Base-by-base conservation (phyloP, 2,888 invertebrate species). In the Ceramica pisi region DNA sequence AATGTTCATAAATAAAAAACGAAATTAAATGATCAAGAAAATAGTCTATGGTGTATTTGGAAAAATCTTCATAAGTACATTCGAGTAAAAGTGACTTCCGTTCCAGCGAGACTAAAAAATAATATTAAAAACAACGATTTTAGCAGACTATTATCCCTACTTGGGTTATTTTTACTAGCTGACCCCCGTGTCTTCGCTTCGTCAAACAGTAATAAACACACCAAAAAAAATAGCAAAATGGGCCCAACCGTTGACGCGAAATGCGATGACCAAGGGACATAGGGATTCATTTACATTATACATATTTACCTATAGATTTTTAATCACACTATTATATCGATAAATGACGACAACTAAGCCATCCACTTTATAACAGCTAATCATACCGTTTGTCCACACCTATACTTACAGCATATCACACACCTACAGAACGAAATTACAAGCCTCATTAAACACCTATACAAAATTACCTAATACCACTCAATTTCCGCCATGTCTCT, bases 391-490 rank as follows among this genome's bases (percentile, higher is more conserved):
- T 51, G 8, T 51, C 31, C 23, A 23, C 21, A n/a, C 19, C 10
- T 35, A n/a, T 2, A 14, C n/a, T n/a, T 41, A 35, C 1, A 26
- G 6, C 48, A n/a, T 48, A 19, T 19, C 31, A 53, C n/a, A 38
- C n/a, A 66, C 10, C 19, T 26, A 26, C 9, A 10, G 19, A 23
- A 60, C 48, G n/a, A 48, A 59, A 55, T 67, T 48, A 19, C 21
- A 44, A 8, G 21, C 51, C 63, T 53, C 19, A 35, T 64, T 69
- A 38, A 41, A 46, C 31, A 53, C 35, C 41, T n/a, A 31, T 55
- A 62, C 59, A 71, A 72, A 73, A 73, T 73, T 57, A 72, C 46
- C 35, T 21, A 67, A 78, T 64, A 76, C 41, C 23, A 46, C 55
- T 53, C 55, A 61, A 53, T 77, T 67, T 78, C 61, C 62, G 59